Conservation (phyloP, 2,113 vertebrate species). For the Nothobranchius furzeri region DNA sequence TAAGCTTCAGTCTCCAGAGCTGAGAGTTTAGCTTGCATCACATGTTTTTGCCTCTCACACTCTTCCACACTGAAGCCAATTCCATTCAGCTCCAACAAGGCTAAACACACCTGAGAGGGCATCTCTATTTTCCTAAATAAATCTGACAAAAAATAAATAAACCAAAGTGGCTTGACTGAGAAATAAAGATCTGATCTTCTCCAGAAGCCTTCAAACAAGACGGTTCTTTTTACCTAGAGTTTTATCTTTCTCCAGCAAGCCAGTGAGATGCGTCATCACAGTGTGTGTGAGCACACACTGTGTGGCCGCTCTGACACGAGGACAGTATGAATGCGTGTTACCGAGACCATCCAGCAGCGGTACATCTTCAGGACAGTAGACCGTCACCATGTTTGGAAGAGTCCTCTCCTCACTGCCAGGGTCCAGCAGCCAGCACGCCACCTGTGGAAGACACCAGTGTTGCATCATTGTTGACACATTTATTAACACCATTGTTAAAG, state of each 20-base stretch:
- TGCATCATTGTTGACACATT: not conserved
- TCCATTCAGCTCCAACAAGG: constrained; percentile 93
- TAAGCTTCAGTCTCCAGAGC: constrained; percentile 88
- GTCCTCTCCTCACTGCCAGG: constrained; percentile 88
- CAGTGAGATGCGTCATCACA: constrained; percentile 83
- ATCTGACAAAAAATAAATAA: constrained; percentile 68
- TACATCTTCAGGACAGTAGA: constrained; percentile 85
- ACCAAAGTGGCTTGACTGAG: not conserved
- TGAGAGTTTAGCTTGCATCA: constrained; percentile 92
- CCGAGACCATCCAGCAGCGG: constrained; percentile 86
- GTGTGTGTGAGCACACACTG: constrained; percentile 84
- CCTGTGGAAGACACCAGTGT: constrained; percentile 67
- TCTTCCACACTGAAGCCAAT: constrained; percentile 91
- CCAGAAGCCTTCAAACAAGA: not conserved
- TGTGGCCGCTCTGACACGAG: constrained; percentile 86
- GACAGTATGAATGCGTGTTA: constrained; percentile 74
- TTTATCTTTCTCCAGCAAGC: constrained; percentile 83
- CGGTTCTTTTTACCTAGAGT: constrained; percentile 79
- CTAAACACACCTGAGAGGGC: constrained; percentile 91
- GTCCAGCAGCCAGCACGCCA: constrained; percentile 94
- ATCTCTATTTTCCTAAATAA: constrained; percentile 89
- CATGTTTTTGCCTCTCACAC: constrained; percentile 90
- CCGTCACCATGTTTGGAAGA: constrained; percentile 90
- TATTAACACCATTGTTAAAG: not conserved
- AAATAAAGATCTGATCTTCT: not conserved